Evolutionary conservation across 2,888 invertebrate genomes (phyloP).

Genomic region (Cantharis rufa): DNA sequence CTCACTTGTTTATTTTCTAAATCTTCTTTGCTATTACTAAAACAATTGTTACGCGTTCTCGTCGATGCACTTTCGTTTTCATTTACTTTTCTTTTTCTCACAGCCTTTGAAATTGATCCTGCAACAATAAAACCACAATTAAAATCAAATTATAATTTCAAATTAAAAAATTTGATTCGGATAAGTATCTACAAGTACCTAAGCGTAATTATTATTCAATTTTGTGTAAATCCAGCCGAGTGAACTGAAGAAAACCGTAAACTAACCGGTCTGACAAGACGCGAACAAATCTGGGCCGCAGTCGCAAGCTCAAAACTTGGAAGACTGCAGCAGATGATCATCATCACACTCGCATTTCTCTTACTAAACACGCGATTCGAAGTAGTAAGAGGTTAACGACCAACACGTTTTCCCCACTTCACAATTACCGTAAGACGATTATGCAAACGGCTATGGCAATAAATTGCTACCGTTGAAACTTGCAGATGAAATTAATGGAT

Average conservation of each 20-base stretch:
- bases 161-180: no score
- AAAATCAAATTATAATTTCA: background rate
- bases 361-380: conserved; percentile 38
- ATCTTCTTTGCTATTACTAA: conserved; percentile 50
- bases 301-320: conserved; percentile 39
- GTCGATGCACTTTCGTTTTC: conserved; percentile 46
- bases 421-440: conserved; percentile 34
- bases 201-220: background rate
- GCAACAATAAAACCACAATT: conserved; percentile 34
- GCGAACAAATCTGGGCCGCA: conserved; percentile 41
- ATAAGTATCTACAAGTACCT: background rate
- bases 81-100: conserved; percentile 49
- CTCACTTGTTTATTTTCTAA: conserved; percentile 48
- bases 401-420: conserved; percentile 30
- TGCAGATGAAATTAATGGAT: conserved; percentile 6
- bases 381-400: conserved; percentile 38
- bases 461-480: conserved; percentile 20
- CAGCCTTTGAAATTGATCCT: conserved; percentile 40
- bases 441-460: conserved; percentile 35
- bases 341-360: conserved; percentile 37
- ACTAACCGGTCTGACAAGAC: conserved; percentile 30
- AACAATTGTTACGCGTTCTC: conserved; percentile 37
- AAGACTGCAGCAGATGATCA: conserved; percentile 33
- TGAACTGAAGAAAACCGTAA: conserved; percentile 29
- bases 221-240: background rate